Conservation (phyloP, 2,113 vertebrate genomes). For the Dolichallabes microphthalmus region DNA sequence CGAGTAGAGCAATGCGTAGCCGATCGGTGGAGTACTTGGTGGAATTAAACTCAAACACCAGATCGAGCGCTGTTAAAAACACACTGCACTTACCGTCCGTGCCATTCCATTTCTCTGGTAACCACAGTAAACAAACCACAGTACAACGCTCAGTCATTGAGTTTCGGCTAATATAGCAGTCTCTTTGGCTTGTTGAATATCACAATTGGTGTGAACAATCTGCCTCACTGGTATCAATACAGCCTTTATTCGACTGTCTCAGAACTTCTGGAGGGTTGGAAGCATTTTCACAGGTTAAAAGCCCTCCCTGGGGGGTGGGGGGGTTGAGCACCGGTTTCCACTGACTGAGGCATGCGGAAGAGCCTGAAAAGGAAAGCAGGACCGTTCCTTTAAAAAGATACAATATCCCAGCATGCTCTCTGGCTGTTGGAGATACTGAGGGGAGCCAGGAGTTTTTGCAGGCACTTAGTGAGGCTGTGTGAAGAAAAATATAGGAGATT, state of each 20-base stretch:
- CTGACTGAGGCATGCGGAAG: conserved; percentile 33
- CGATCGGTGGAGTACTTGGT: no score
- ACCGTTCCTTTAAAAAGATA: conserved; percentile 44
- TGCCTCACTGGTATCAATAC: conserved; percentile 17
- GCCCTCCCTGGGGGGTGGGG: conserved; percentile 55
- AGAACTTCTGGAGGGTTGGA: conserved; percentile 50
- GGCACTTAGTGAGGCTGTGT: conserved; percentile 21
- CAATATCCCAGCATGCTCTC: conserved; percentile 58
- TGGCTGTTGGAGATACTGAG: conserved; percentile 50
- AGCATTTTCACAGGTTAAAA: conserved; percentile 61
- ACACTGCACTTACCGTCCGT: no score
- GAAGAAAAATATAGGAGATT: not conserved
- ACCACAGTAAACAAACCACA: no score
- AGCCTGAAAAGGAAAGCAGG: conserved; percentile 34
- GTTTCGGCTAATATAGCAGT: not conserved
- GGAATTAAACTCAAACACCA: no score
- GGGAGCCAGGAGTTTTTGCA: conserved; percentile 44
- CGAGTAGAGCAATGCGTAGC: no score
- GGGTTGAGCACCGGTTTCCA: conserved; percentile 38
- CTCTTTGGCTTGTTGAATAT: not conserved
- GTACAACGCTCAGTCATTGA: no score
- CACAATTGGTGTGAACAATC: conserved; percentile 16
- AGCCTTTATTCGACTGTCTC: conserved; percentile 12
- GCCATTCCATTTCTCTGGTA: no score
- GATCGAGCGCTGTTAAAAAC: no score